Evolutionary conservation across 1,140 invertebrate species (phyloP), one percentile per base, ranked within the genome.

Genomic region (Drosophila albomicans): DNA sequence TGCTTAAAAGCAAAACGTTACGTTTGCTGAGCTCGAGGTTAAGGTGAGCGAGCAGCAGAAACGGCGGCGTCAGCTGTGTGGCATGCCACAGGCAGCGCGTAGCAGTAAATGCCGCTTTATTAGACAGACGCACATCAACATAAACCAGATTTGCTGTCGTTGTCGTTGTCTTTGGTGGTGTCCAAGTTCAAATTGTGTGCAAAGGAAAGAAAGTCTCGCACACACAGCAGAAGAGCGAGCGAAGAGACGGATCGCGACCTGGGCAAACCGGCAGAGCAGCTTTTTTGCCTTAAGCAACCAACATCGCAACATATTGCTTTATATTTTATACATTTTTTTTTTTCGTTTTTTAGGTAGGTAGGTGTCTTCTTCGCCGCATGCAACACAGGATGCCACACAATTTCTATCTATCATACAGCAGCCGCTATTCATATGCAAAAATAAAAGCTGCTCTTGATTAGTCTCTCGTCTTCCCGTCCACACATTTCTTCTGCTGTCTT

Each of bases 161-260:
- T 8, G 32, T 32, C 32, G 32, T 32, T 32, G 32, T 32, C 32
- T 32, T 32, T 32, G 32, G 32, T 82, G 80, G 85, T 88, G 84
- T 85, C 85, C 84, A 88, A 88, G 84, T 88, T 88, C 84, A 88
- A 89, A 88, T 89, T 82, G 81, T 82, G 81, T 85, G 85, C 78
- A 71, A 88, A 88, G 84, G 84, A 88, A 88, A 84, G 85, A 89
- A 89, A 89, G 86, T 79, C 79, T 70, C 74, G 52, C 35, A 38
- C 35, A 59, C 61, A 74, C 1, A 51, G 64, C 58, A 57, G 65
- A 25, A 25, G 20, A 25, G 20, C 20, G 20, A 61, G 67, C 66
- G 4, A 16, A 49, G 8, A 43, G 57, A 68, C 52, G 58, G 72
- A 88, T 87, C 82, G 82, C 82, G 73, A 88, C 84, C 84, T 79